phyloP scores from a whole-genome alignment of 2,888 invertebrate species.

The Drosophila affinis region DNA sequence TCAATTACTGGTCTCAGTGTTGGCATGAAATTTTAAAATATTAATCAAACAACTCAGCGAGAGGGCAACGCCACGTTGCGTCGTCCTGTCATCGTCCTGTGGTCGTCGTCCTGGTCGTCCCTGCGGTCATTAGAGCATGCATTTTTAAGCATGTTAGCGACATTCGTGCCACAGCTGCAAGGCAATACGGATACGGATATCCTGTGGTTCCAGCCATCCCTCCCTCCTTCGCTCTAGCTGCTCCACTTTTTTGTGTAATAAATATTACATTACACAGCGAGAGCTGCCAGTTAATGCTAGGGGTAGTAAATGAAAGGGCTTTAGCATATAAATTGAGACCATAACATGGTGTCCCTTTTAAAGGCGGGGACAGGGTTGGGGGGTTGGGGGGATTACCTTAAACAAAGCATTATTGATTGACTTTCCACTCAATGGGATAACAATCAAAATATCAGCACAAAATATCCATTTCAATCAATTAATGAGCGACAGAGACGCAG shows the following conservation, averaged over 20 bases:
- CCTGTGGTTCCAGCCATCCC: not conserved
- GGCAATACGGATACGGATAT: not conserved
- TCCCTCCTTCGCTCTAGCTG: not conserved
- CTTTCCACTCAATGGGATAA: constrained; percentile 8
- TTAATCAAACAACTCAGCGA: constrained; percentile 31
- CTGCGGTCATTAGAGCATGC: constrained; percentile 43
- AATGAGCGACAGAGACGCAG: constrained; percentile 11
- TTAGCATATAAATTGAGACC: not conserved
- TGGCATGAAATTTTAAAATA: constrained; percentile 29
- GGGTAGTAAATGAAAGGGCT: constrained; percentile 4
- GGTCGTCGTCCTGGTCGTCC: constrained; percentile 17
- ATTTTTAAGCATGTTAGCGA: constrained; percentile 36
- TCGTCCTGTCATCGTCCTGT: not conserved
- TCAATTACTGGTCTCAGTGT: not conserved
- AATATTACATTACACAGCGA: constrained; percentile 19
- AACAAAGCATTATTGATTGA: constrained; percentile 16
- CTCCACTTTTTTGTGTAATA: constrained; percentile 16
- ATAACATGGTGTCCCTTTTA: not conserved
- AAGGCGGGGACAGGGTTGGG: constrained; percentile 22
- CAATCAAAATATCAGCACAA: constrained; percentile 15
- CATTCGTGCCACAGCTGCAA: not conserved
- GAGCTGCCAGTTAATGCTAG: not conserved
- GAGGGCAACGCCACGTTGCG: constrained; percentile 9
- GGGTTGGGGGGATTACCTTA: constrained; percentile 15
- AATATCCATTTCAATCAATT: constrained; percentile 37